Evolutionary conservation across 2,888 invertebrate genomes (phyloP), one percentile per base, ranked within the genome.

Genomic region (Dione vanillae): DNA sequence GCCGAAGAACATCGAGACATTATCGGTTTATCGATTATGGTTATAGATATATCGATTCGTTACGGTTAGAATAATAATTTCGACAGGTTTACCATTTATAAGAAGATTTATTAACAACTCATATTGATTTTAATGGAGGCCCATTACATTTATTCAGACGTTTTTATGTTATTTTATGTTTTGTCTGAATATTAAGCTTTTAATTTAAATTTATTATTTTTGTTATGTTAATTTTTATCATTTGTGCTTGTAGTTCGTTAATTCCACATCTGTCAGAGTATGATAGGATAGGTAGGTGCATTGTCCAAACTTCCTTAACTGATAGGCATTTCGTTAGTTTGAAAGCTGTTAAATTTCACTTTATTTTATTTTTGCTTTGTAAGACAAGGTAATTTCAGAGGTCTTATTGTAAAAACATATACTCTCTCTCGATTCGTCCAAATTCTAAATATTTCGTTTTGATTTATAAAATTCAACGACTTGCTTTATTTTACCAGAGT

Each of bases 101-200:
- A 69, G 65, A 67, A 73, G 73, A 77, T 78, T 78, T 78, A 77
- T 77, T 75, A 74, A 74, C 73, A 58, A 74, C 69, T 71, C 73
- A 70, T 74, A 78, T 76, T 78, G 78, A 76, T 78, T 77, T 74
- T 75, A 76, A 78, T 75, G 72, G 74, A 61, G 66, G 67, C 45
- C 72, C 71, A 74, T 74, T 68, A 74, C 54, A 52, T 75, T 72
- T 72, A 66, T 69, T 69, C 64, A 59, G 69, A 71, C 71, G 37
- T 74, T 74, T 74, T 71, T 35, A 71, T 70, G 71, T 58, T 69
- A 65, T 65, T 61, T 68, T 68, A 62, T 62, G 52, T 59, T 37
- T 54, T 62, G 16, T 68, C 16, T 37, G n/a, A 61, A 49, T 40
- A 64, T 64, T 51, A 49, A 64, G 49, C 40, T 20, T 14, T 51